Evolutionary conservation across 1,140 invertebrate genomes (phyloP), one percentile per base, ranked within the genome.

Genomic region (Megathymus violae): DNA sequence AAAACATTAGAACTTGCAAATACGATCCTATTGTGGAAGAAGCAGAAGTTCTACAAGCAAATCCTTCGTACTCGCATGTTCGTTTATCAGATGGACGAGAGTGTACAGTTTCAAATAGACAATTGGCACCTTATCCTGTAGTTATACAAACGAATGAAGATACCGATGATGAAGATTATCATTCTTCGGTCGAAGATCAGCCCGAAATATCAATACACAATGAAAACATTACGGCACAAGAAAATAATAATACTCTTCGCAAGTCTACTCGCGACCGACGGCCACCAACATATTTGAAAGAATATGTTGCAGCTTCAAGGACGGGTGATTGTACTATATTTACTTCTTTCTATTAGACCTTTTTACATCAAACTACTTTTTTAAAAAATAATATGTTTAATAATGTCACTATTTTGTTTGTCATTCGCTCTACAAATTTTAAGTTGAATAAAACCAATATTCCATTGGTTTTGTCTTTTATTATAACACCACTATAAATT

Each of bases 51-150:
- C 6, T 62, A 1, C 13, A 62, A 19, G 52, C 40, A 5, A 67
- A 62, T 41, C 59, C 59, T 7, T 16, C 7, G 1, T 62, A 62
- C 38, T 67, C 59, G 14, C 46, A 43, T 17, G 46, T 67, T n/a
- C 27, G 51, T 4, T 11, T 56, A 17, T 14, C 58, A 13, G 59
- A 62, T 50, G 64, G 64, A 7, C 43, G 51, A 4, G 48, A 62
- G 22, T 27, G 41, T 25, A 62, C 64, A 1, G 41, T 67, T 4
- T 67, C 60, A 1, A 67, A 62, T 15, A 56, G 59, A 15, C 48
- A 36, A 1, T 36, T 36, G 4, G 34, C 34, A 5, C 9, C 34
- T 11, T 11, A 11, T 11, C 34, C n/a, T 9, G 3, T 3, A 31
- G 7, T 4, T 9, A 9, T 7, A 6, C 7, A 6, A 31, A 1